Conservation (phyloP, 2,888 invertebrate genomes). For the Exocentrus adspersus region DNA sequence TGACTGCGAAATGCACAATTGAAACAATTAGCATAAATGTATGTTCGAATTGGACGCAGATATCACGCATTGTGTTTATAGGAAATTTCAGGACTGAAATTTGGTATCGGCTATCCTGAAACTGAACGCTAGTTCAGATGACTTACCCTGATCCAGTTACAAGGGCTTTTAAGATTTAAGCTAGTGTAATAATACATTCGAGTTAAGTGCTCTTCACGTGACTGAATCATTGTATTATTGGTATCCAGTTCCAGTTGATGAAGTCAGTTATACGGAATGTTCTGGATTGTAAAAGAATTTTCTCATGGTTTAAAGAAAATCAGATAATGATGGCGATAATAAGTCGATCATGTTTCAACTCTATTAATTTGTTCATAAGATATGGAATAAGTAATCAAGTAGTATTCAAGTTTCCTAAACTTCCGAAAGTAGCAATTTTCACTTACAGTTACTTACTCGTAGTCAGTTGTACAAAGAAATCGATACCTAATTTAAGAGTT, state of each 20-base stretch:
- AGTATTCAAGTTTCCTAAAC: too few relatives aligned
- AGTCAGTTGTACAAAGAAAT: too few relatives aligned
- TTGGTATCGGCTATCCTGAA: background rate
- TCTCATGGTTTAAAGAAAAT: too few relatives aligned
- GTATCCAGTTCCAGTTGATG: conserved; percentile 15
- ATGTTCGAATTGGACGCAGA: background rate
- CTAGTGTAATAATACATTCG: conserved; percentile 46
- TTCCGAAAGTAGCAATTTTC: too few relatives aligned
- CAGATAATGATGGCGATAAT: too few relatives aligned
- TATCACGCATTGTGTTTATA: background rate
- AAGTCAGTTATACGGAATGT: background rate
- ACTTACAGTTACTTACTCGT: too few relatives aligned
- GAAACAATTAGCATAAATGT: conserved; percentile 9
- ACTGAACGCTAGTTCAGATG: conserved; percentile 39
- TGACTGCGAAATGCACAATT: conserved; percentile 5
- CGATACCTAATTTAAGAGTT: too few relatives aligned
- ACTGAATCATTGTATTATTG: conserved; percentile 24
- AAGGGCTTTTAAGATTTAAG: conserved; percentile 43
- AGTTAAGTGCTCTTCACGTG: conserved; percentile 39
- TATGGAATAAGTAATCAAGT: too few relatives aligned
- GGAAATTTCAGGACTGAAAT: conserved; percentile 1
- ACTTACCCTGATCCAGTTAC: conserved; percentile 46
- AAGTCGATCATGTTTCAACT: too few relatives aligned
- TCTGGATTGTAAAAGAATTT: background rate
- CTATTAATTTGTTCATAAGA: too few relatives aligned